Evolutionary conservation across 2,888 invertebrate genomes (phyloP).

Genomic region (Synanthedon andrenaeformis): DNA sequence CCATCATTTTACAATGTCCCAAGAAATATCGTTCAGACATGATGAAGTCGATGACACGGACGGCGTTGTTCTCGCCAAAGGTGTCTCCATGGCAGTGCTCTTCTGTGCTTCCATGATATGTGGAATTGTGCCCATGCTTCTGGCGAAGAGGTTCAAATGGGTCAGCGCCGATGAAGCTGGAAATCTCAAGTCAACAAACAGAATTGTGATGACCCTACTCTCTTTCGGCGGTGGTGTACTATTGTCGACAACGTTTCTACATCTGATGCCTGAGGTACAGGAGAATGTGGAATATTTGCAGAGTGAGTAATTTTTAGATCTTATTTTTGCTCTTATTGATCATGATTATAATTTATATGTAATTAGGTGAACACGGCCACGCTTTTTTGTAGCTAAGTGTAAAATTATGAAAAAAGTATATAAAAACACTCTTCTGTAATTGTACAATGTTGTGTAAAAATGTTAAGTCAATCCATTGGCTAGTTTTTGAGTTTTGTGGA

Average conservation of each 20-base stretch:
- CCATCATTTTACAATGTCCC: constrained; percentile 20
- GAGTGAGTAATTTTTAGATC: constrained; percentile 33
- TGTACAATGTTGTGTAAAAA: too few species aligned
- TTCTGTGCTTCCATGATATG: constrained; percentile 81
- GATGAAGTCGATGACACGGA: constrained; percentile 33
- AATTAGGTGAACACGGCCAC: too few species aligned
- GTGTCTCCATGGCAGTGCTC: constrained; percentile 82
- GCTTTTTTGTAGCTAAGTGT: too few species aligned
- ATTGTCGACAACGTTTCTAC: constrained; percentile 83
- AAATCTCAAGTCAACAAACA: constrained; percentile 57
- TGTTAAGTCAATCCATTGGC: too few species aligned
- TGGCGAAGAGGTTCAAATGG: constrained; percentile 77
- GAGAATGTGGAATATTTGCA: constrained; percentile 75
- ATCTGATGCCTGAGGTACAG: constrained; percentile 82
- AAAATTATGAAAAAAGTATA: too few species aligned
- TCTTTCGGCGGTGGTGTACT: constrained; percentile 90
- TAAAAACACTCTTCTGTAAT: too few species aligned
- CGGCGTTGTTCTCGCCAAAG: constrained; percentile 76
- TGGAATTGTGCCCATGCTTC: constrained; percentile 79
- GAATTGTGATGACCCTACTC: constrained; percentile 72
- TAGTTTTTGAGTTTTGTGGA: too few species aligned
- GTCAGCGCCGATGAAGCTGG: constrained; percentile 55
- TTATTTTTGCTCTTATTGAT: not conserved
- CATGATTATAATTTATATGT: too few species aligned
- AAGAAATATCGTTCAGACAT: constrained; percentile 13